Evolutionary conservation across 2,888 invertebrate species (phyloP), one percentile per base, ranked within the genome.

Genomic region (Odontocerum albicorne): DNA sequence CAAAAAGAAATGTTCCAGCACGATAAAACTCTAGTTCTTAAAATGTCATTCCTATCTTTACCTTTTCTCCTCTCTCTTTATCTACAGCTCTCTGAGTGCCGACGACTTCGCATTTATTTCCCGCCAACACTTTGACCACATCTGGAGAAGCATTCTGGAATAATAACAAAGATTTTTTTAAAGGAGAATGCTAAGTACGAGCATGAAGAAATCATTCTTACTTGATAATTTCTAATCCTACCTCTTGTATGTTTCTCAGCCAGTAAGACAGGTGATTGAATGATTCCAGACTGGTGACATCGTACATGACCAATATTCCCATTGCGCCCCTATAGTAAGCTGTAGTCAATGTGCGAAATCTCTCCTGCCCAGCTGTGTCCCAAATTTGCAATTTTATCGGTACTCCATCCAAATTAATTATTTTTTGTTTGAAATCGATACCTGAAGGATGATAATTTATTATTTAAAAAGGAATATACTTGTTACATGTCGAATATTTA

Each of bases 271-370:
- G 77, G 72, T 92, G 90, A 70, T 92, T 90, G 71, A 92, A 94
- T n/a, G 92, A 92, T 67, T 91, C 90, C 66, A 90, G 75, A 71
- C 90, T 91, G 33, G 93, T 92, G 63, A 92, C 90, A 70, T 94
- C 94, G 69, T 94, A 94, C 84, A 94, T 90, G 16, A 94, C 81
- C 40, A 93, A 80, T 64, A 94, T 92, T 46, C 94, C 94, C 92
- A 92, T 92, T 10, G 92, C 92, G 3, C 92, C 93, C 40, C 92
- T 79, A 72, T 92, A 93, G 72, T 93, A 92, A 3, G 92, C 92
- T 8, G 91, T 91, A 43, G 92, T 92, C 61, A 93, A 74, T 6
- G 92, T 92, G 32, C 92, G 80, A 72, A 90, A 90, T 56, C 77
- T 66, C 62, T 77, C 77, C 66, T 90, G 89, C 0, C 92, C 92